A percentile compares a stretch with the other conserved stretches of the same genome.
These are phyloP conservation scores for Cataglyphis albicans DNA, from an alignment of 2,888 invertebrate species.

Conservation along the genomic window DNA sequence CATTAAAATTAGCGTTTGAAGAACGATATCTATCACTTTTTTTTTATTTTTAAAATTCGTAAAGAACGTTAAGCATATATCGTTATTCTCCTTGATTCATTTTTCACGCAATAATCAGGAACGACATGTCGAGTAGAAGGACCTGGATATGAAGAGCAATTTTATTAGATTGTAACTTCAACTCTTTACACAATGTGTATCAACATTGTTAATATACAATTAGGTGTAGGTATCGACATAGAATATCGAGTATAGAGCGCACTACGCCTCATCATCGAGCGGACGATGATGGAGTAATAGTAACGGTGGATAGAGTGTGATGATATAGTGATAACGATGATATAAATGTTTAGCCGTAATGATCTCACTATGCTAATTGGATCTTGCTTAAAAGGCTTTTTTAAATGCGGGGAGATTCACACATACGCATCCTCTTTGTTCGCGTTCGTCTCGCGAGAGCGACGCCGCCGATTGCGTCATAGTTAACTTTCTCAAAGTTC, in stretches of 20 bases:
- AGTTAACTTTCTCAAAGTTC: neutral
- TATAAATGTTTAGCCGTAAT: conserved; percentile 43
- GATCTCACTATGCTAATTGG: conserved; percentile 38
- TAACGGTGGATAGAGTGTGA: conserved; percentile 36
- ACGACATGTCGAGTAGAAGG: conserved; percentile 14
- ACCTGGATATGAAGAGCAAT: conserved; percentile 40
- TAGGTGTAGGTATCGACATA: conserved; percentile 62
- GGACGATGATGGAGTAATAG: conserved; percentile 21
- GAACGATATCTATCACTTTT: neutral
- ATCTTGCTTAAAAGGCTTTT: conserved; percentile 11
- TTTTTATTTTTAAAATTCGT: neutral
- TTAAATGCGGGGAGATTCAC: conserved; percentile 32
- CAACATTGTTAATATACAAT: conserved; percentile 59
- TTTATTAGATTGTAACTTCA: conserved; percentile 63
- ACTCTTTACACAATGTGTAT: conserved; percentile 60
- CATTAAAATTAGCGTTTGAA: neutral
- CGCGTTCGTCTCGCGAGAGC: conserved; percentile 4
- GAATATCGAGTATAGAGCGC: conserved; percentile 65
- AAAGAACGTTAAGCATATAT: neutral
- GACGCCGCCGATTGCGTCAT: neutral
- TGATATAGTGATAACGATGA: conserved; percentile 47
- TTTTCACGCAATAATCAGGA: neutral
- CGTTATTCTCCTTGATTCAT: neutral
- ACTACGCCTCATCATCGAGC: conserved; percentile 47
- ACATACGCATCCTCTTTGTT: neutral